phyloP scores from a whole-genome alignment of 2,797 vertebrate genomes.

The Dermochelys coriacea region DNA sequence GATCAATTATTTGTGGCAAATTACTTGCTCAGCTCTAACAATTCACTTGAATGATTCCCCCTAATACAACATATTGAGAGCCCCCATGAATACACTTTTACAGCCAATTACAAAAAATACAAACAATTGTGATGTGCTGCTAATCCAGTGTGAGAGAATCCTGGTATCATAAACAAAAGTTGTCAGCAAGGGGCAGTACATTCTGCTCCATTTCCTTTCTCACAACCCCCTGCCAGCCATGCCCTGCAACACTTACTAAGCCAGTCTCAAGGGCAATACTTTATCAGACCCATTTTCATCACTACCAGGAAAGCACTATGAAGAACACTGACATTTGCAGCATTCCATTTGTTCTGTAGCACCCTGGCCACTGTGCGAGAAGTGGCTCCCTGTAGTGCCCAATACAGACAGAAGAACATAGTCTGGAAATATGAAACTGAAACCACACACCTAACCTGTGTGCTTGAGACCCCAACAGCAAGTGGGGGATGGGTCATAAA shows the following conservation, averaged over 20 bases:
- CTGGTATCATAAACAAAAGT: slow-evolving; percentile 70
- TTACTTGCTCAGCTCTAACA: background rate
- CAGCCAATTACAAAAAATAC: slow-evolving; percentile 76
- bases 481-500: background rate
- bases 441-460: background rate
- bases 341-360: background rate
- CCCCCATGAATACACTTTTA: slow-evolving; percentile 75
- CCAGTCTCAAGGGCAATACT: slow-evolving; percentile 3
- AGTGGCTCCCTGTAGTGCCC: background rate
- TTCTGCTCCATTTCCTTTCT: slow-evolving; percentile 67
- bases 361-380: background rate
- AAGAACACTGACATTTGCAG: background rate
- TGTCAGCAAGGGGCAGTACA: slow-evolving; percentile 69
- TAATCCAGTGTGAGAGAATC: slow-evolving; percentile 74
- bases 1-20: background rate
- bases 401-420: background rate
- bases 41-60: slow-evolving; percentile 62
- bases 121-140: slow-evolving; percentile 68
- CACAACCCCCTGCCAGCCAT: slow-evolving; percentile 13
- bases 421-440: background rate
- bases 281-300: slow-evolving; percentile 48
- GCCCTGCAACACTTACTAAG: slow-evolving; percentile 60
- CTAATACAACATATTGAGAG: slow-evolving; percentile 73
- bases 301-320: background rate
- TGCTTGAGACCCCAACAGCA: background rate